Percentiles rank a stretch among this genome's conserved stretches.
Conservation (phyloP, 2,888 invertebrate genomes). For the Cephus rjabovi region DNA sequence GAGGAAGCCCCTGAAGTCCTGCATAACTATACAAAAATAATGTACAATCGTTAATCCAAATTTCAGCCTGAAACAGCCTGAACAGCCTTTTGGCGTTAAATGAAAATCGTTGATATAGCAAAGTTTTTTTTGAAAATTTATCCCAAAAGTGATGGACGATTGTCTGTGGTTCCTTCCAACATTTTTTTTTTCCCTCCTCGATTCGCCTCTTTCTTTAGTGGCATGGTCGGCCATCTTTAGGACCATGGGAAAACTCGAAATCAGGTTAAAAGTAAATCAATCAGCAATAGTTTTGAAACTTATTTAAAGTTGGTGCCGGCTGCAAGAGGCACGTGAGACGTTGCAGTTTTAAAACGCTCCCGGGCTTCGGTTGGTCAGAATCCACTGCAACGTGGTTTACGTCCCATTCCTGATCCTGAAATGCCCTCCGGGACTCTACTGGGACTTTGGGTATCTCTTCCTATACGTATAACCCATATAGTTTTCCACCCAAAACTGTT, state of each 20-base stretch:
- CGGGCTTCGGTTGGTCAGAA: slow-evolving; percentile 30
- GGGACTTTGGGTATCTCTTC: background rate
- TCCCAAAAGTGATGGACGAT: background rate
- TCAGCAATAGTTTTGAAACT: slow-evolving; percentile 53
- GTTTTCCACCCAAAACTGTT: background rate
- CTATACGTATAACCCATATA: background rate
- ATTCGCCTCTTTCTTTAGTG: background rate
- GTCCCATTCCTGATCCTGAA: background rate
- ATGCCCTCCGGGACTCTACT: background rate
- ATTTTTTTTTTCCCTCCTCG: background rate
- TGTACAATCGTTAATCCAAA: background rate
- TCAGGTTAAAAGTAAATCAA: slow-evolving; percentile 60
- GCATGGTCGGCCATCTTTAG: background rate
- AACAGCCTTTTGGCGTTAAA: no score
- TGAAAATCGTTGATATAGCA: no score
- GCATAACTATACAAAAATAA: background rate
- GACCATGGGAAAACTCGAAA: slow-evolving; percentile 28
- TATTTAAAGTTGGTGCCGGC: slow-evolving; percentile 48
- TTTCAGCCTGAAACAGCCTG: no score
- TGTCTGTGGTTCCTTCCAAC: background rate
- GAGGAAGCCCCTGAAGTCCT: no score
- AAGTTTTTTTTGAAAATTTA: no score
- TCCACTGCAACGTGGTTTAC: background rate
- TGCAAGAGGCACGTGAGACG: slow-evolving; percentile 23
- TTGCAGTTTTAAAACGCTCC: slow-evolving; percentile 34